phyloP scores from a whole-genome alignment of 1,140 invertebrate genomes.

The Calycopis cecrops region DNA sequence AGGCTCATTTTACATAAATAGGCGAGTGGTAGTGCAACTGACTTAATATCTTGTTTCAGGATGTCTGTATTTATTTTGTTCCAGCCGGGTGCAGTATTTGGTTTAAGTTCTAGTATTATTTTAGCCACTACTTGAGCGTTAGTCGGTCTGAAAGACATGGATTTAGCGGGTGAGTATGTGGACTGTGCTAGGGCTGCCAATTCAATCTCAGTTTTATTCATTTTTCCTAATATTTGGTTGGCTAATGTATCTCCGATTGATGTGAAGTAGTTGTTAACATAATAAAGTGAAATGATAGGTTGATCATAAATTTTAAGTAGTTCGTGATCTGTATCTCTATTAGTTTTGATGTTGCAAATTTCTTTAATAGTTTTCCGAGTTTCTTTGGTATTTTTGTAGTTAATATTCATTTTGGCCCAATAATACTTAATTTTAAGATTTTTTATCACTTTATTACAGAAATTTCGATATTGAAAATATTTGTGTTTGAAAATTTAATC shows the following conservation, averaged over 20 bases:
- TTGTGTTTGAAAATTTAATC: too few relatives aligned
- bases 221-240: constrained; percentile 7
- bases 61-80: constrained; percentile 21
- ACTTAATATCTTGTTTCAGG: constrained; percentile 15
- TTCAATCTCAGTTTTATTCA: constrained; percentile 4
- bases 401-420: too few relatives aligned
- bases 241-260: constrained; percentile 15
- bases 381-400: too few relatives aligned
- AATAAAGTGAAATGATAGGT: constrained; percentile 5
- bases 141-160: constrained; percentile 10
- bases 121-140: constrained; percentile 1
- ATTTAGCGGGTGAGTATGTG: background rate
- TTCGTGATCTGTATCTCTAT: too few relatives aligned
- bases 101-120: constrained; percentile 8
- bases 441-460: too few relatives aligned
- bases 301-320: constrained; percentile 10
- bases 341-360: too few relatives aligned
- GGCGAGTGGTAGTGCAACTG: background rate
- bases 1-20: constrained; percentile 19
- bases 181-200: constrained; percentile 1
- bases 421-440: too few relatives aligned
- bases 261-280: constrained; percentile 21
- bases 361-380: too few relatives aligned
- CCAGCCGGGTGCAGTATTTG: constrained; percentile 14
- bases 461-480: too few relatives aligned